Base-by-base conservation (phyloP, 2,113 vertebrate genomes). In the Pyxicephalus adspersus region DNA sequence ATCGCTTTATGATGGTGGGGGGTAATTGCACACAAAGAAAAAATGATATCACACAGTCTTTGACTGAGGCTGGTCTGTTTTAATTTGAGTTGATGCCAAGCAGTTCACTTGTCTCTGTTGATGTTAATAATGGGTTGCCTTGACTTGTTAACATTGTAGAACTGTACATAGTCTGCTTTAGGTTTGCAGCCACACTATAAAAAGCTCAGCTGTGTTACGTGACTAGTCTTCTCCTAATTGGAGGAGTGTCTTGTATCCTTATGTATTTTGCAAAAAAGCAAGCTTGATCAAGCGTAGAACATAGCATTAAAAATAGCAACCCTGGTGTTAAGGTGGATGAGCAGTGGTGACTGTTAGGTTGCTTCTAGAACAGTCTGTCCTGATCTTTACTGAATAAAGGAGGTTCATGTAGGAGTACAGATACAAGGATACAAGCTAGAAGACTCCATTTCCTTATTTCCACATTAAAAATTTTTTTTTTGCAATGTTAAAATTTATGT, bases 211-310 rank as follows among this genome's bases (percentile, higher is more conserved):
- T 31, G 58, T 67, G 52, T 38, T 45, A 18, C 26, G 17, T 31
- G 29, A 50, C 51, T 55, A 67, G 51, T 78, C 63, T 20, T 58
- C 26, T 78, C 63, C 16, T 68, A 58, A 67, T 79, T 6, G 65
- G 31, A 70, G 77, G 77, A 67, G 65, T 79, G 64, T 45, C 64
- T 31, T 54, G 29, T 75, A 26, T 66, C 22, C 22, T 38, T 51
- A 61, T 15, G 25, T 34, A 31, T 60, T 38, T 58, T 34, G 71
- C 5, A 66, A 77, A n/a, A n/a, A 50, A 38, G 58, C 26, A 34
- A 17, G 23, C 20, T n/a, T 55, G 51, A n/a, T 66, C 50, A 57
- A 34, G 28, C 51, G 45, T 18, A 57, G 25, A 70, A 25, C 23
- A 45, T 16, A 26, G 11, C 52, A 60, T 68, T 68, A 60, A 26